Evolutionary conservation across 2,113 vertebrate species (phyloP).

Genomic region (Azemiops feae): DNA sequence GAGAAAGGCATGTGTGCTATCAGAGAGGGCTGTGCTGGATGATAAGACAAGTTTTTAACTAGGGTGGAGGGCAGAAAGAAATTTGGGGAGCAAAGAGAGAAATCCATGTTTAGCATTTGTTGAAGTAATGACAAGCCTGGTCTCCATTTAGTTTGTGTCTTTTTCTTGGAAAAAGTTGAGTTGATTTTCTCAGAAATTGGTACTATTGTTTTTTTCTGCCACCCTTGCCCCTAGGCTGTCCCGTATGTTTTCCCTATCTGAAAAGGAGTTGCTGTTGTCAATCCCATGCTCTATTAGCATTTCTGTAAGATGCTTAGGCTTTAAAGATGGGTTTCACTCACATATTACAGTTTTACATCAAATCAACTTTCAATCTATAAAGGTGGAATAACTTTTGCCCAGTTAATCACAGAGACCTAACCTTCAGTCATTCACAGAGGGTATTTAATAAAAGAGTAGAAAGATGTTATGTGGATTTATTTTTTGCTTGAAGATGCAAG

Average conservation of each 20-base stretch:
- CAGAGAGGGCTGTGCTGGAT: constrained; percentile 32
- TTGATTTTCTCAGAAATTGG: not conserved
- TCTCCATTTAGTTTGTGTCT: not conserved
- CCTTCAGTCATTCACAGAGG: not conserved
- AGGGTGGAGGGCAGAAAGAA: not conserved
- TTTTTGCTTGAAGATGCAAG: not conserved
- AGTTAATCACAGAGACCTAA: not conserved
- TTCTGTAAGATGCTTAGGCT: not conserved
- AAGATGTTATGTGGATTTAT: not conserved
- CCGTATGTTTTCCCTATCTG: not conserved
- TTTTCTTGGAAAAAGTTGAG: not conserved
- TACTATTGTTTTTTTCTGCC: too few species aligned
- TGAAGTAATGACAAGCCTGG: not conserved
- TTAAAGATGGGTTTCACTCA: not conserved
- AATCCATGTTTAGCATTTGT: not conserved
- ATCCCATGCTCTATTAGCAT: not conserved
- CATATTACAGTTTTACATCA: not conserved
- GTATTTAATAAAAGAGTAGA: not conserved
- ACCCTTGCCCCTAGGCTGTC: not conserved
- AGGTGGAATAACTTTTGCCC: not conserved
- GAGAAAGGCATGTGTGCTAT: constrained; percentile 58
- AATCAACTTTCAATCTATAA: not conserved
- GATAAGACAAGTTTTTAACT: constrained; percentile 36
- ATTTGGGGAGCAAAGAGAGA: not conserved
- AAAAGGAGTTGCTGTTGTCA: not conserved